Evolutionary conservation across 1,140 invertebrate species (phyloP).

Genomic region (Nebria ingens): DNA sequence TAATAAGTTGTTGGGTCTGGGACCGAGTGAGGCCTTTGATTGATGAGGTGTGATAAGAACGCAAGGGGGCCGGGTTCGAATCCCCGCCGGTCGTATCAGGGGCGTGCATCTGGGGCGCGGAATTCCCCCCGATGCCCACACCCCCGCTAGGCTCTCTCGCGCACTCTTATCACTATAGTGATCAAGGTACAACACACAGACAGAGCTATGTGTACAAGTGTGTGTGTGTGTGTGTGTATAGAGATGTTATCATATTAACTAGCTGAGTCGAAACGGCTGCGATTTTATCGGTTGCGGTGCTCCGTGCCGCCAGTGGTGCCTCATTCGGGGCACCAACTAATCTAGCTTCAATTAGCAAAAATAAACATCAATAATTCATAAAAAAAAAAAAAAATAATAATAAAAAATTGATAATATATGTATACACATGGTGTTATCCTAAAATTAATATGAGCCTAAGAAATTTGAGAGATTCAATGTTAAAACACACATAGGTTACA

Average conservation of each 20-base stretch:
- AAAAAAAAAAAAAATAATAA: no score
- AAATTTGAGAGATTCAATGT: no score
- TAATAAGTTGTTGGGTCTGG: not conserved
- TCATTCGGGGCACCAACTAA: no score
- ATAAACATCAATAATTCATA: no score
- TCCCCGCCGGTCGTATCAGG: not conserved
- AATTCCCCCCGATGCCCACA: not conserved
- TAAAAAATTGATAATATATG: no score
- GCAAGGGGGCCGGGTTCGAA: not conserved
- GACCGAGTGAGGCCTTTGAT: not conserved
- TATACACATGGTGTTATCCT: no score
- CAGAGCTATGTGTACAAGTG: not conserved
- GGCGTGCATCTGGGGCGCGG: not conserved
- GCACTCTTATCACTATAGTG: no score
- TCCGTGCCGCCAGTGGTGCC: not conserved
- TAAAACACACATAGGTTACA: no score
- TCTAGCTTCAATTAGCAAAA: no score
- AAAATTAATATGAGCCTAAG: no score
- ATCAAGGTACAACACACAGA: no score
- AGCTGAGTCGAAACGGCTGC: not conserved
- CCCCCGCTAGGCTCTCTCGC: not conserved
- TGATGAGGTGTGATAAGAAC: not conserved
- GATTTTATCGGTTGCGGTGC: not conserved
- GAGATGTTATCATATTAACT: not conserved
- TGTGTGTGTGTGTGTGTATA: not conserved